Evolutionary conservation across 2,888 invertebrate species (phyloP), one percentile per base, ranked within the genome.

Genomic region (Amphipyra berbera): DNA sequence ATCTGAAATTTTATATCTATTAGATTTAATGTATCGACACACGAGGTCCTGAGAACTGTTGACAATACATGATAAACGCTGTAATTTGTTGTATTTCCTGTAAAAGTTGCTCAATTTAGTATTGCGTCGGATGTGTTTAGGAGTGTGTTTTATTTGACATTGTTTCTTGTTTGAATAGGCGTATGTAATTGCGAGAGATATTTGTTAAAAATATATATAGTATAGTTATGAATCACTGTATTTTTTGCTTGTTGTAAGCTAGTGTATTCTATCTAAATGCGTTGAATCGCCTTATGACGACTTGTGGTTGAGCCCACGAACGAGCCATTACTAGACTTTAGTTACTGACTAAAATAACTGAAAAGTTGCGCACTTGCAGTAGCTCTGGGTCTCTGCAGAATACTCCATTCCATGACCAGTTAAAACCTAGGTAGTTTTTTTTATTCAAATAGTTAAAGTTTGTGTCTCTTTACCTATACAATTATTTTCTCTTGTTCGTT

Each of bases 51-150:
- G 92, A 91, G 92, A 93, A 91, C 88, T 87, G 90, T 92, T 93
- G 94, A 95, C 94, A 95, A 95, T 95, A 95, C 93, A 90, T 88
- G 83, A 83, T 71, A 44, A 82, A 82, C 85, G 86, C 86, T 90
- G 85, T 88, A 88, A 86, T 88, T 85, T 82, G 86, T 90, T 91
- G 87, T 92, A 91, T 88, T 90, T 88, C 88, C 82, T 84, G 74
- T 90, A 90, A 92, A 90, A 76, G 76, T 93, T 94, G 94, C 94
- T 94, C 94, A 94, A 94, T 84, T 83, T 88, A 90, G 88, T 90
- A 86, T 87, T 86, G 84, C 83, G 84, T 87, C 79, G 74, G 68
- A 80, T 75, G 71, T 81, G 71, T 76, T 68, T 72, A 64, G 57
- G n/a, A 75, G 52, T 67, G 65, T 68, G 71, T 63, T 68, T 69